phyloP scores from a whole-genome alignment of 2,888 invertebrate genomes.

The Sisyra nigra region DNA sequence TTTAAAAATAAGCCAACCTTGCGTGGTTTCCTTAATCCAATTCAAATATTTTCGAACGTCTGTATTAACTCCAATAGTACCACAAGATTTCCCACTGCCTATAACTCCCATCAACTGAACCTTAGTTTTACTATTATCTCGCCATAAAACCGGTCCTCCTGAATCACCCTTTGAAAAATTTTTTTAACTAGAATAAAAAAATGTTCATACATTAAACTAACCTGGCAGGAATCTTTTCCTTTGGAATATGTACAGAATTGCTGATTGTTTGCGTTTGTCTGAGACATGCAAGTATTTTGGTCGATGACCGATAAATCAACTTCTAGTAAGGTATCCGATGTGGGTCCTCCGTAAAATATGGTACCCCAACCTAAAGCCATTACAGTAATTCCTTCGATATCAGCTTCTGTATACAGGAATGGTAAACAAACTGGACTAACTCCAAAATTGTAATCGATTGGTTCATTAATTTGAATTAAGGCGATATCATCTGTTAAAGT shows the following conservation, averaged over 20 bases:
- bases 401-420: constrained; percentile 28
- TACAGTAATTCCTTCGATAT: constrained; percentile 25
- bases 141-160: constrained; percentile 40
- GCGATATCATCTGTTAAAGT: constrained; percentile 35
- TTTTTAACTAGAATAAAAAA: background rate
- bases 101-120: constrained; percentile 33
- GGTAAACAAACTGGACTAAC: constrained; percentile 51
- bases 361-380: constrained; percentile 43
- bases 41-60: constrained; percentile 32
- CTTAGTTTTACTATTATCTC: constrained; percentile 25
- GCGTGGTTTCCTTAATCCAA: constrained; percentile 33
- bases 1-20: constrained; percentile 13
- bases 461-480: constrained; percentile 23
- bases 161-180: constrained; percentile 29
- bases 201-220: too few species aligned
- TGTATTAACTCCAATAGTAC: constrained; percentile 34
- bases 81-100: constrained; percentile 38
- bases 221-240: constrained; percentile 43
- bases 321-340: constrained; percentile 32
- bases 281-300: constrained; percentile 27
- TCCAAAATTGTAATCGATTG: constrained; percentile 30
- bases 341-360: constrained; percentile 29
- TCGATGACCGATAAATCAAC: constrained; percentile 34
- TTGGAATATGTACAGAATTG: constrained; percentile 33
- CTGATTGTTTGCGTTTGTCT: constrained; percentile 17